Evolutionary conservation across 2,113 vertebrate genomes (phyloP), one percentile per base, ranked within the genome.

Genomic region (Tretioscincus oriximinensis): DNA sequence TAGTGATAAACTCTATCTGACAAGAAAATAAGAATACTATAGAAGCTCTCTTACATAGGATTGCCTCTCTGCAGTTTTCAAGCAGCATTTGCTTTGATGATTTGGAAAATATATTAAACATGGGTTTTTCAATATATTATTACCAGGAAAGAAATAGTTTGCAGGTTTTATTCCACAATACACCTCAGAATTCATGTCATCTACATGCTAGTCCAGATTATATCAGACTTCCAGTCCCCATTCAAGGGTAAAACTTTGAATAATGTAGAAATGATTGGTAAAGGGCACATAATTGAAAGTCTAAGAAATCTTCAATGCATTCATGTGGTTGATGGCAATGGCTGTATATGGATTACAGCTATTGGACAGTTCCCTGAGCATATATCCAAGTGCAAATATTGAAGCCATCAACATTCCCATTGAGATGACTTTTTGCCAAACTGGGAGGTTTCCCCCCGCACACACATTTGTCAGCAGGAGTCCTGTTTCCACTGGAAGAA

Each of bases 251-350:
- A 5, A 41, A 41, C 35, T 41, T 41, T 41, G 35, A 41, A 41
- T 41, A 41, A 41, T 5, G 35, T 41, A 41, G 35, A 41, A 41
- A 41, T 41, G n/a, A 4, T 77, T 58, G 73, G 47, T 88, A 61
- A 71, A 78, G 83, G 20, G 1, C 51, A 41, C 81, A 58, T 88
- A 69, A 4, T 64, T 64, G 71, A 69, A 86, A 88, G 60, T 10
- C 5, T 70, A 66, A 58, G 41, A 84, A 86, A 49, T 29, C 29
- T 0, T 81, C 72, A 24, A 72, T 63, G 85, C 85, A 87, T 64
- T 61, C 84, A 81, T 20, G 66, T 89, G 85, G 72, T 60, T 87
- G 81, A 51, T 51, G 51, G 51, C 51, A 51, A 51, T 51, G 51
- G 5, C 35, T 41, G 35, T 4, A 41, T 41, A 41, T 41, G 35